Evolutionary conservation across 1,140 invertebrate genomes (phyloP).

Genomic region (Drosophila auraria): DNA sequence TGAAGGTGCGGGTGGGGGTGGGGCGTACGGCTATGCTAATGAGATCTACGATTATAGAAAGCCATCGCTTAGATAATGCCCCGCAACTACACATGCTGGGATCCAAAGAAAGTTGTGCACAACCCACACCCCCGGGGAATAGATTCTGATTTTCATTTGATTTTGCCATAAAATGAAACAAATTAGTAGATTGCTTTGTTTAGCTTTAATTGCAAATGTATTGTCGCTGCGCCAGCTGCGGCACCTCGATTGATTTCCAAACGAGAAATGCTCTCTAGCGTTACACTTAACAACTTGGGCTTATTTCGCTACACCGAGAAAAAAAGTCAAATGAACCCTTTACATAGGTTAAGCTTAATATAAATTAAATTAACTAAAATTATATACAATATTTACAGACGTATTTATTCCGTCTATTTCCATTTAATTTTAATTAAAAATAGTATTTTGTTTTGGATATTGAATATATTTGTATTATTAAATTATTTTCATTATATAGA

Average conservation of each 20-base stretch:
- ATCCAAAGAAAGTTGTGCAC: slow-evolving; percentile 38
- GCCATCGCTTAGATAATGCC: slow-evolving; percentile 52
- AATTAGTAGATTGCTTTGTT: slow-evolving; percentile 73
- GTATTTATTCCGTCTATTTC: too few species aligned
- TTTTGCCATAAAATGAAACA: slow-evolving; percentile 78
- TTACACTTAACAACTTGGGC: slow-evolving; percentile 48
- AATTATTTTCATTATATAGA: background rate
- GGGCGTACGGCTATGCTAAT: slow-evolving; percentile 55
- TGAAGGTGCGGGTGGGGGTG: slow-evolving; percentile 31
- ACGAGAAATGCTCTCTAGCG: slow-evolving; percentile 42
- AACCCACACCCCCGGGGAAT: slow-evolving; percentile 37
- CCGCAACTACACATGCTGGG: background rate
- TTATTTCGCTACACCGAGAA: background rate
- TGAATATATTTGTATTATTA: too few species aligned
- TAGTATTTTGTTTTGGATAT: too few species aligned
- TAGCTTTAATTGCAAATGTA: slow-evolving; percentile 66
- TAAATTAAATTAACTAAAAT: too few species aligned
- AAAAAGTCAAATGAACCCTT: too few species aligned
- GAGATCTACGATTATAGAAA: slow-evolving; percentile 46
- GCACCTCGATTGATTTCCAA: slow-evolving; percentile 74
- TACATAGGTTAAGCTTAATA: too few species aligned
- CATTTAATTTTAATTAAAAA: too few species aligned
- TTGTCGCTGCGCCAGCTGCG: slow-evolving; percentile 65
- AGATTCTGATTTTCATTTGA: slow-evolving; percentile 66
- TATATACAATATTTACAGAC: too few species aligned